Percentiles rank a stretch among this genome's conserved stretches.
These are phyloP conservation scores for Forbesichthys papilliferus DNA, from an alignment of 2,113 vertebrate species.

Conservation along the genomic window DNA sequence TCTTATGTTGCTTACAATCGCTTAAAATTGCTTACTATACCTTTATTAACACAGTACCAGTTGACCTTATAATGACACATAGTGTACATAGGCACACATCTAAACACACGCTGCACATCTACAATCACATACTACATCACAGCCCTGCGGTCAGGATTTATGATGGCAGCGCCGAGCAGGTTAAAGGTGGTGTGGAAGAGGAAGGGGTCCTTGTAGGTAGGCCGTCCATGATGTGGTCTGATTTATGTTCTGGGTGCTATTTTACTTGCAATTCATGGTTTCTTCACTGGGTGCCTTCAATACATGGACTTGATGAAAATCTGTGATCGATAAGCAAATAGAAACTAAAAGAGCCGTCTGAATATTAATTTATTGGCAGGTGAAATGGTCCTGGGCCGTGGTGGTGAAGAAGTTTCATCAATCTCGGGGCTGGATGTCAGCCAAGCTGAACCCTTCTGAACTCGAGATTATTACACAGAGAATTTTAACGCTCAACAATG, in stretches of 20 bases:
- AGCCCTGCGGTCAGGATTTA: slow-evolving; percentile 57
- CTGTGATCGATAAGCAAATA: slow-evolving; percentile 73
- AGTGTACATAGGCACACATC: no score
- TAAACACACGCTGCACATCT: slow-evolving; percentile 7
- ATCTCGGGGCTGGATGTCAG: slow-evolving; percentile 41
- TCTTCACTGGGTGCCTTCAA: slow-evolving; percentile 53
- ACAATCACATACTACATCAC: slow-evolving; percentile 54
- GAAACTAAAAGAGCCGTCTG: slow-evolving; percentile 49
- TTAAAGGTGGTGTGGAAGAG: slow-evolving; percentile 22
- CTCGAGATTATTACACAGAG: no score
- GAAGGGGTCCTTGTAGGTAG: slow-evolving; percentile 23
- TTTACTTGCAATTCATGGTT: slow-evolving; percentile 61
- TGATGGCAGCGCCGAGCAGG: slow-evolving; percentile 31
- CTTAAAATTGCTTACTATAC: no score
- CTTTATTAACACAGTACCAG: no score
- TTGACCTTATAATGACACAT: no score
- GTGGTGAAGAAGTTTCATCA: slow-evolving; percentile 48
- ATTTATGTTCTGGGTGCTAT: slow-evolving; percentile 53
- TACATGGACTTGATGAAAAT: slow-evolving; percentile 70
- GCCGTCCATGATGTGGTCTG: slow-evolving; percentile 39
- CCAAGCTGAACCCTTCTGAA: slow-evolving; percentile 9
- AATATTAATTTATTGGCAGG: slow-evolving; percentile 57
- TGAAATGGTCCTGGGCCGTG: slow-evolving; percentile 18
- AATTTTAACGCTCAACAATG: no score
- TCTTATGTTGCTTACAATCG: no score